Evolutionary conservation across 1,140 invertebrate genomes (phyloP).

Genomic region (Pectinophora gossypiella): DNA sequence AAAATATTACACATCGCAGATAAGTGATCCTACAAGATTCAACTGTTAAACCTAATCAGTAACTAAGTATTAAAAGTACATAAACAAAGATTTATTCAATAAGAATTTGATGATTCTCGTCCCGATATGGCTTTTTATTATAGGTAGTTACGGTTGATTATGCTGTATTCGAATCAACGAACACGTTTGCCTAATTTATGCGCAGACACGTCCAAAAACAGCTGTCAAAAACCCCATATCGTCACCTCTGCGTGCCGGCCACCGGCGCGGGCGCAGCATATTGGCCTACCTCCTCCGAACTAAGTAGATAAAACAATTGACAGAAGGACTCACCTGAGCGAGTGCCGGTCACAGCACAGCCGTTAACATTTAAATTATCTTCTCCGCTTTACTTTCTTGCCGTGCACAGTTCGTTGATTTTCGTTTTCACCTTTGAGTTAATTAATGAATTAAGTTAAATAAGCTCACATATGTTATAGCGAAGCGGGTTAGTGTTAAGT

Average conservation of each 20-base stretch:
- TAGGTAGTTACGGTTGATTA: too few species aligned
- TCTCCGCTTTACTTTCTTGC: conserved; percentile 17
- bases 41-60: too few species aligned
- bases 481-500: conserved; percentile 39
- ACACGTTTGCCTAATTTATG: conserved; percentile 27
- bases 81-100: too few species aligned
- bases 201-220: conserved; percentile 22
- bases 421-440: conserved; percentile 38
- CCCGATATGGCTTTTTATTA: too few species aligned
- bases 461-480: conserved; percentile 50
- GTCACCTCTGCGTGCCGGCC: not conserved
- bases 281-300: not conserved
- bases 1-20: too few species aligned
- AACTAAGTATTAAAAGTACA: too few species aligned
- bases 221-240: conserved; percentile 20
- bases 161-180: too few species aligned
- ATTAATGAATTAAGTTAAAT: conserved; percentile 33
- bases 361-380: conserved; percentile 44
- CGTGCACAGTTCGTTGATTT: conserved; percentile 37
- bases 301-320: not conserved
- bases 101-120: too few species aligned
- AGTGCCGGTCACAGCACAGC: conserved; percentile 13
- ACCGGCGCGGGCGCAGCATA: not conserved
- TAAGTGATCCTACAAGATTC: too few species aligned
- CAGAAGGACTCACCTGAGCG: conserved; percentile 43